Conservation (phyloP, 2,888 invertebrate species). For the Muschampia plurimacula region DNA sequence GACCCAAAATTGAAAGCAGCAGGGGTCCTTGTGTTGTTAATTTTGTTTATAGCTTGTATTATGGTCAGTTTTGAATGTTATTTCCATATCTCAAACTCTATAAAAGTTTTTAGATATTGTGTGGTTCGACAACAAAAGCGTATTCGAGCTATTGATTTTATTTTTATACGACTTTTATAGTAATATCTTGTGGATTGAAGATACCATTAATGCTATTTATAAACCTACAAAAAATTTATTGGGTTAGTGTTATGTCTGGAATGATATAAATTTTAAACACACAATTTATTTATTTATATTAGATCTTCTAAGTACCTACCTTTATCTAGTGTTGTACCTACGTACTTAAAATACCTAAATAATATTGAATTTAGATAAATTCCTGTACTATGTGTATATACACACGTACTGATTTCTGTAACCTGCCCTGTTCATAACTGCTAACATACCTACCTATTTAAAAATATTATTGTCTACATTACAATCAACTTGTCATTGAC, state of each 20-base stretch:
- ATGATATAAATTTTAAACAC: constrained; percentile 1
- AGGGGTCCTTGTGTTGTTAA: constrained; percentile 83
- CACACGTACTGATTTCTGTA: no score
- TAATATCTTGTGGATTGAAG: constrained; percentile 47
- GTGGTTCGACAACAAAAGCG: constrained; percentile 74
- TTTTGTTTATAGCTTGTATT: constrained; percentile 85
- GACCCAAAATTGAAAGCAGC: constrained; percentile 84
- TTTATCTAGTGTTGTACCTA: background rate
- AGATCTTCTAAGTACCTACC: background rate
- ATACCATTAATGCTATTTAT: constrained; percentile 52
- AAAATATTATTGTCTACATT: no score
- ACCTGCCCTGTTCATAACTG: no score
- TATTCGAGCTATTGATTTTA: constrained; percentile 78
- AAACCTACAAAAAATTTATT: constrained; percentile 44
- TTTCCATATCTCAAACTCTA: constrained; percentile 78
- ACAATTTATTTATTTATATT: background rate
- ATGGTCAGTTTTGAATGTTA: constrained; percentile 81
- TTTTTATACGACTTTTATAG: constrained; percentile 68
- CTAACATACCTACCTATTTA: no score
- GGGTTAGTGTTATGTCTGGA: constrained; percentile 30
- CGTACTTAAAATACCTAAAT: background rate
- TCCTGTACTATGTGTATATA: no score
- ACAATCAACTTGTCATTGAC: no score
- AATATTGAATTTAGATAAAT: background rate
- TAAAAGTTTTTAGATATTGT: constrained; percentile 77